Evolutionary conservation across 1,140 invertebrate species (phyloP), one percentile per base, ranked within the genome.

Genomic region (Notospermus geniculatus): DNA sequence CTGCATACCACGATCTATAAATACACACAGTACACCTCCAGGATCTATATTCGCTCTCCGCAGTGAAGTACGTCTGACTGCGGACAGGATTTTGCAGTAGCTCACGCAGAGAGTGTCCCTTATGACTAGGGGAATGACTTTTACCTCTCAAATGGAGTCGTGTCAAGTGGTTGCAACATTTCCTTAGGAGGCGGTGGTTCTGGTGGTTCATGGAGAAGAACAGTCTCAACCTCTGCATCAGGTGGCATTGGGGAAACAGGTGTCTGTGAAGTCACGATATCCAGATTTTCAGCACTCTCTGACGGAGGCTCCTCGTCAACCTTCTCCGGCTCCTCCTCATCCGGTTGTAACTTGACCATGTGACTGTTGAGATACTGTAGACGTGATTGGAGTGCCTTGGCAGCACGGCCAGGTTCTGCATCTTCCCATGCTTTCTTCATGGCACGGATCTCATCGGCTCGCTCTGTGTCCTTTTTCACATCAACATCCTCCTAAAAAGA

Each of bases 401-500:
- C 76, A 55, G 79, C 75, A 19, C 80, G 41, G 1, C 80, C 80
- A 5, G 75, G 75, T 60, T 81, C 75, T 23, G 78, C 77, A 63
- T 74, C 75, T 63, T 81, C 80, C 80, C 80, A 81, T 0, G 78
- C 77, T 64, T 75, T 78, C 74, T 81, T 81, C 65, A 79, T 70
- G 17, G 78, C 77, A 56, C 72, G 60, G 29, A 80, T 79, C 56
- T 80, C 78, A 67, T 81, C 79, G 13, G 72, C 72, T 64, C 78
- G 65, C 63, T 80, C 79, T 39, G 77, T 79, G 65, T 80, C 79
- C 62, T 79, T 80, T 64, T 78, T 77, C 13, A 80, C 72, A 54
- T 80, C 79, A 46, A 81, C 74, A 29, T 80, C 76, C 25, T 80
- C 78, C 77, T 79, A 61, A 1, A 63, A 28, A 27, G 15, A n/a